These are phyloP conservation scores for Cyclina sinensis DNA, from an alignment of 1,140 invertebrate genomes.

Conservation along the genomic window DNA sequence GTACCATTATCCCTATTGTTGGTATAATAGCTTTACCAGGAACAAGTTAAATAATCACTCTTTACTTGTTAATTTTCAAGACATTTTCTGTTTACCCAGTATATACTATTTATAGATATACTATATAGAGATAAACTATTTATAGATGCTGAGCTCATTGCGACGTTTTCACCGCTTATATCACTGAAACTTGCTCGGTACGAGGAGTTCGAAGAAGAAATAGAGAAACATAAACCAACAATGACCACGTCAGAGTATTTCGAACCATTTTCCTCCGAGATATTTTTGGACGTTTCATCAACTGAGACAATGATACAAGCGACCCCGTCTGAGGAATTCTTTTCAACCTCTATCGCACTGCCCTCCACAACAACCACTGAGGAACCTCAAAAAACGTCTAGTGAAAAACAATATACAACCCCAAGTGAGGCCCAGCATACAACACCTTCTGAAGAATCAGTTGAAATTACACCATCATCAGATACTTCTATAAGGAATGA, in stretches of 20 bases:
- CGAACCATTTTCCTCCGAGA: neutral
- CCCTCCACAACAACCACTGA: neutral
- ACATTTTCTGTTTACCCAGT: too few relatives aligned
- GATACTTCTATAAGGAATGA: neutral
- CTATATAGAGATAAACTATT: neutral
- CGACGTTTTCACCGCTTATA: conserved; percentile 18
- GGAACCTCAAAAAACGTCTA: neutral
- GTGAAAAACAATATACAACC: neutral
- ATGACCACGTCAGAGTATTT: neutral
- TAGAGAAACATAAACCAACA: neutral
- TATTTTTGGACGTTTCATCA: neutral
- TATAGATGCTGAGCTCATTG: neutral
- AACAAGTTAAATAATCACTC: too few relatives aligned
- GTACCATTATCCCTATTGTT: too few relatives aligned
- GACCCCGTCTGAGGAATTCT: neutral
- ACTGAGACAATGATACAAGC: neutral
- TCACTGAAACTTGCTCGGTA: conserved; percentile 2
- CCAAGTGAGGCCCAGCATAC: neutral
- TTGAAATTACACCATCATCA: neutral
- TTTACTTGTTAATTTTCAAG: too few relatives aligned
- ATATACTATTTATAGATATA: too few relatives aligned
- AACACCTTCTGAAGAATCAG: neutral
- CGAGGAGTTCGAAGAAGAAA: conserved; percentile 9
- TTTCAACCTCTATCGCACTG: neutral
- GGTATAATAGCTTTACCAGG: too few relatives aligned